Evolutionary conservation across 2,797 vertebrate species (phyloP).

Genomic region (Gadopsis bispinosus): DNA sequence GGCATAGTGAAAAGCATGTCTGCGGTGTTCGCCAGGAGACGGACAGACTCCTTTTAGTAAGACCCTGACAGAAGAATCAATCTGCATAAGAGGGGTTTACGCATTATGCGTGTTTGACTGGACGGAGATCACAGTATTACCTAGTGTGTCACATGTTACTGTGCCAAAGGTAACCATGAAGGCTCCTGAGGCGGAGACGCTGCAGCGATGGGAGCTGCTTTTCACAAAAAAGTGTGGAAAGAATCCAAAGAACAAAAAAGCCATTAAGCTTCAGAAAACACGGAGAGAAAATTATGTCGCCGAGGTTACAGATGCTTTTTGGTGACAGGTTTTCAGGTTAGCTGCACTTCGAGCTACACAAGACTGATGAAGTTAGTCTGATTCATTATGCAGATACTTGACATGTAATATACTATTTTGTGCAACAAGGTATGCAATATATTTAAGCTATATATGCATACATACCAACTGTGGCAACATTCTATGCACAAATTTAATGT

Average conservation of each 20-base stretch:
- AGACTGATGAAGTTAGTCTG: neutral
- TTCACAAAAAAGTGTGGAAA: neutral
- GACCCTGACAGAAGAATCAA: neutral
- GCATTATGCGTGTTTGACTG: neutral
- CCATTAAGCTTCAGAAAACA: slow-evolving; percentile 13
- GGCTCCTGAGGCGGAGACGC: neutral
- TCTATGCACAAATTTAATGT: slow-evolving; percentile 37
- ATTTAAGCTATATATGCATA: neutral
- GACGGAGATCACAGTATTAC: neutral
- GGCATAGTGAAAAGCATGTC: slow-evolving; percentile 87
- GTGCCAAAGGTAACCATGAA: slow-evolving; percentile 13
- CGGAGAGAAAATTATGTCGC: neutral
- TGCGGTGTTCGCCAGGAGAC: slow-evolving; percentile 84
- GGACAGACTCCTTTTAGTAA: slow-evolving; percentile 73
- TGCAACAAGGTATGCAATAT: slow-evolving; percentile 9
- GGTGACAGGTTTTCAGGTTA: neutral
- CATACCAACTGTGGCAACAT: neutral
- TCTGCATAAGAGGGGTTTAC: neutral
- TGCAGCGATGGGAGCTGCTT: neutral
- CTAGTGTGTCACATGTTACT: neutral
- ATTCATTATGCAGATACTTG: slow-evolving; percentile 9
- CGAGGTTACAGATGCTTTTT: slow-evolving; percentile 5
- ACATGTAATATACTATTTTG: neutral
- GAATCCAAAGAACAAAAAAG: slow-evolving; percentile 20
- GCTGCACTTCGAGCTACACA: slow-evolving; percentile 5